Conservation (phyloP, 37 sponge, comb jelly and placozoan genomes). For the Halichondria panicea region DNA sequence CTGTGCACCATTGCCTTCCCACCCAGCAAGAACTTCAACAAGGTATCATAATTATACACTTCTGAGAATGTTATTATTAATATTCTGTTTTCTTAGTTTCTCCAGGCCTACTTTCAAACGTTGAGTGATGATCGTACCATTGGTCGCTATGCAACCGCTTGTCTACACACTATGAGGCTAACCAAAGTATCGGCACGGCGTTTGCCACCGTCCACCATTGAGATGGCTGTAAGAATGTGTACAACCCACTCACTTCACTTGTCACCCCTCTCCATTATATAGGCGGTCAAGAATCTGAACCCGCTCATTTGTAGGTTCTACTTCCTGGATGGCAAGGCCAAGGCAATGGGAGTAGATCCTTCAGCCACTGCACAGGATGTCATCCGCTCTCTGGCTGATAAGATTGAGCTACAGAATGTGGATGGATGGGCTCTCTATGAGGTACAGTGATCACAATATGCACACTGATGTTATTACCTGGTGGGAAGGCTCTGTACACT, state of each 20-base stretch:
- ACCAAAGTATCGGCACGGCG: conserved; percentile 74
- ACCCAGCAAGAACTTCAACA: conserved; percentile 87
- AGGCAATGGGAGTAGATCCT: conserved; percentile 89
- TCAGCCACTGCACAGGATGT: conserved; percentile 86
- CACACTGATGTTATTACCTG: too few relatives aligned
- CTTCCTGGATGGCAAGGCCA: conserved; percentile 96
- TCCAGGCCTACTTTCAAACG: conserved; percentile 81
- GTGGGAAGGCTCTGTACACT: background rate
- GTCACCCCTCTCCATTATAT: background rate
- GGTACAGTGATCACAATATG: conserved; percentile 18
- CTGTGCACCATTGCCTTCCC: conserved; percentile 88
- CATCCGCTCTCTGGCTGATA: conserved; percentile 75
- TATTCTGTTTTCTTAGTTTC: conserved; percentile 45
- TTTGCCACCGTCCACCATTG: conserved; percentile 88
- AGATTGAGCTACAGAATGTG: conserved; percentile 85
- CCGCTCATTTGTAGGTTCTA: conserved; percentile 94
- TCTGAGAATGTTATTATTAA: background rate
- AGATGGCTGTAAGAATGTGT: conserved; percentile 80
- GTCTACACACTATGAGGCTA: conserved; percentile 72
- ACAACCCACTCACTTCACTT: background rate
- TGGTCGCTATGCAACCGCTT: conserved; percentile 65
- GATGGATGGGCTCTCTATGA: conserved; percentile 98
- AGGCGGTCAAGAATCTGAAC: conserved; percentile 81
- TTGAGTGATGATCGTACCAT: conserved; percentile 29
- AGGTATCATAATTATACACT: conserved; percentile 38